phyloP scores from a whole-genome alignment of 2,888 invertebrate species.

The Campoplex nolae region DNA sequence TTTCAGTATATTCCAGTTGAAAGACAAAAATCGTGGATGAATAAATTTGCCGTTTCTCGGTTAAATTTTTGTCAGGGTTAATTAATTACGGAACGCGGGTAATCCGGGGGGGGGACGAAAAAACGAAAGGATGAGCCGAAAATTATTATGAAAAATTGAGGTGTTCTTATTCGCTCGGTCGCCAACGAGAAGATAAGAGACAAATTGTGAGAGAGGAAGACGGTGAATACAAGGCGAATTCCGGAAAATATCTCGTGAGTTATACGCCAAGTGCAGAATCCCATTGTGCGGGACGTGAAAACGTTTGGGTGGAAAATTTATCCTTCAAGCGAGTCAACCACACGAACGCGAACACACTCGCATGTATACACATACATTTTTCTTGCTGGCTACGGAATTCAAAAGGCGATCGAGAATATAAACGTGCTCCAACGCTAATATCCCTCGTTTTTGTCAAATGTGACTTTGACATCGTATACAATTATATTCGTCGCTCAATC shows the following conservation, averaged over 20 bases:
- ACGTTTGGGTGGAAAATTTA: conserved; percentile 28
- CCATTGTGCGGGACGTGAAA: conserved; percentile 25
- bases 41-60: not conserved
- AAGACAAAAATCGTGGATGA: not conserved
- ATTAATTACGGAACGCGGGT: not conserved
- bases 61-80: not conserved
- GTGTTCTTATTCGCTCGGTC: conserved; percentile 11
- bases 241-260: conserved; percentile 51
- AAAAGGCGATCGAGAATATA: conserved; percentile 1
- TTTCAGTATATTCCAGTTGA: not conserved
- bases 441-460: not conserved
- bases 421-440: not conserved
- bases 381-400: conserved; percentile 7
- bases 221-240: conserved; percentile 13
- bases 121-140: not conserved
- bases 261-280: conserved; percentile 50
- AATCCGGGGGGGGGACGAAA: not conserved
- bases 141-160: conserved; percentile 37
- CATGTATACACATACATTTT: not conserved
- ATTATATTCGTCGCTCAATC: not conserved
- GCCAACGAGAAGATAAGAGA: conserved; percentile 19
- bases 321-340: conserved; percentile 16
- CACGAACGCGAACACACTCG: not conserved
- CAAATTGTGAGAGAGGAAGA: not conserved
- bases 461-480: conserved; percentile 7